Conservation (phyloP, 2,797 vertebrate species). For the Rhinogobio ventralis region DNA sequence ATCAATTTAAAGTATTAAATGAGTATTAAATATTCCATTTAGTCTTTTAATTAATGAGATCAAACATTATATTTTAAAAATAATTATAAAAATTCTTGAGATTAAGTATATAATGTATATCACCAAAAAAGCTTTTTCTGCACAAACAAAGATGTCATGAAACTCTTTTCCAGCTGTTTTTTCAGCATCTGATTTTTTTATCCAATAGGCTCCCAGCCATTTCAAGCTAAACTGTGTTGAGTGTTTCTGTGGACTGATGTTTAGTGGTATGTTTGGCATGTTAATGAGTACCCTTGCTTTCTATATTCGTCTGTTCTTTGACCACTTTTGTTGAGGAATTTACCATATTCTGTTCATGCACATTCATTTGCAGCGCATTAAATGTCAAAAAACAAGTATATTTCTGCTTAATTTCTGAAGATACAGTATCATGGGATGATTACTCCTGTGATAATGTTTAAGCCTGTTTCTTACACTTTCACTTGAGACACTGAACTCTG, state of each 20-base stretch:
- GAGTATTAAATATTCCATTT: neutral
- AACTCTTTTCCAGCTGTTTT: neutral
- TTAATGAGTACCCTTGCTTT: constrained; percentile 24
- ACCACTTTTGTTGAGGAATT: neutral
- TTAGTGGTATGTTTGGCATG: constrained; percentile 44
- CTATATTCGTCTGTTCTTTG: constrained; percentile 3
- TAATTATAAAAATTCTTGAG: neutral
- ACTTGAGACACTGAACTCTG: neutral
- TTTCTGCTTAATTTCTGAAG: neutral
- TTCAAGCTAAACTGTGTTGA: neutral
- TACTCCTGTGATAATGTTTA: neutral
- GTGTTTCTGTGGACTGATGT: neutral
- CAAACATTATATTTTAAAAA: too few species aligned
- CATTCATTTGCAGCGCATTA: neutral
- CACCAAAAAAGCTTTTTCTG: neutral
- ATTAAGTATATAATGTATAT: neutral
- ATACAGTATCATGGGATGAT: neutral
- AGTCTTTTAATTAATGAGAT: neutral
- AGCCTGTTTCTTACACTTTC: neutral
- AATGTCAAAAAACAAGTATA: neutral
- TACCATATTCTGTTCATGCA: neutral
- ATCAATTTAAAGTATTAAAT: neutral
- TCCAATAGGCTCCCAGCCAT: neutral
- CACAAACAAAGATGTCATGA: neutral
- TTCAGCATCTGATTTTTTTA: constrained; percentile 1